phyloP scores from a whole-genome alignment of 2,113 vertebrate species.

The Emydocephalus ijimae region DNA sequence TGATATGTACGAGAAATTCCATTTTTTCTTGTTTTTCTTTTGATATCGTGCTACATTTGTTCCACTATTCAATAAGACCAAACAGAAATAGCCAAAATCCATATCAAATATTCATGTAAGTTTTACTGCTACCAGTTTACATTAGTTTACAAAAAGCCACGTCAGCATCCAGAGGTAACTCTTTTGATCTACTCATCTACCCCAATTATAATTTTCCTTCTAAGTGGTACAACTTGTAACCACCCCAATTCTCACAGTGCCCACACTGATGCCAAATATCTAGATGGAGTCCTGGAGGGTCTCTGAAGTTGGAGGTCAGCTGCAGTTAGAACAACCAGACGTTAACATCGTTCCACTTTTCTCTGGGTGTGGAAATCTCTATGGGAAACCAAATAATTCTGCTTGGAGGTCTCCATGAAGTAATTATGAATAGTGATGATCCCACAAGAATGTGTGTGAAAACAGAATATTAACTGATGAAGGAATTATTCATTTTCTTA shows the following conservation, averaged over 20 bases:
- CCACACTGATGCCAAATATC: not conserved
- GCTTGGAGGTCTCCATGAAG: not conserved
- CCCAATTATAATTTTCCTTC: not conserved
- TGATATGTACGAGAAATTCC: not conserved
- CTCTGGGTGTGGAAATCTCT: not conserved
- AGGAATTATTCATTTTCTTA: rapidly evolving
- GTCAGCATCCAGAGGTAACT: not conserved
- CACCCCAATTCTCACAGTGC: not conserved
- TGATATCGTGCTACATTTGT: not conserved
- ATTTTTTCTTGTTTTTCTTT: not conserved
- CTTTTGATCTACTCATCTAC: not conserved
- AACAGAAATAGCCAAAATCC: not conserved
- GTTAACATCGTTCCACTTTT: not conserved
- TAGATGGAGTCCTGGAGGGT: not conserved
- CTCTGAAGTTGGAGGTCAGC: not conserved
- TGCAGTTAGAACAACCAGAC: not conserved
- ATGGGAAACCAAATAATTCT: not conserved
- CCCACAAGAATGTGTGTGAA: not conserved
- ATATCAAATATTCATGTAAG: not conserved
- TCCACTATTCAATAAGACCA: not conserved
- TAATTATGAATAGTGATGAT: not conserved
- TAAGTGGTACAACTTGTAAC: not conserved
- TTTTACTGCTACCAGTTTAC: not conserved
- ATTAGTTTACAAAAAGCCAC: not conserved
- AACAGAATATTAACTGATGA: not conserved